Percentiles rank a stretch among this genome's conserved stretches.
Conservation (phyloP, 1,140 invertebrate genomes). For the Catajapyx aquilonaris region DNA sequence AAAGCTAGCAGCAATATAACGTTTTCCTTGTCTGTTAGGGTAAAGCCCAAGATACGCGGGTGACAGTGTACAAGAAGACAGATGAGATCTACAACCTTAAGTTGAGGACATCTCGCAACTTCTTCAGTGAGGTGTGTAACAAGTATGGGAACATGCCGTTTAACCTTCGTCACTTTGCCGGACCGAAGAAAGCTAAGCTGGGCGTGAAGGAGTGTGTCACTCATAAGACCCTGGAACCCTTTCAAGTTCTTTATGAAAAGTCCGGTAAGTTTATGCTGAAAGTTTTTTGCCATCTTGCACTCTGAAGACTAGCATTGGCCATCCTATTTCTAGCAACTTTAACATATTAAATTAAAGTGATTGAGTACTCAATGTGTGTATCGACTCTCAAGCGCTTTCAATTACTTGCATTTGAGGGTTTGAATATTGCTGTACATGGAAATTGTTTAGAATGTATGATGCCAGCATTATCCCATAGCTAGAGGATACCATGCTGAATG, state of each 20-base stretch:
- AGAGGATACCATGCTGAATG: too few species aligned
- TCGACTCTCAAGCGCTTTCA: not conserved
- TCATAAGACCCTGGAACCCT: slow-evolving; percentile 93
- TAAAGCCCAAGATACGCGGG: slow-evolving; percentile 77
- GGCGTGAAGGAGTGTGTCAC: slow-evolving; percentile 95
- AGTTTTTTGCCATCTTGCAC: not conserved
- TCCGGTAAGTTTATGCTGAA: slow-evolving; percentile 18
- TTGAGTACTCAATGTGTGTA: not conserved
- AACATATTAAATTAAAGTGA: not conserved
- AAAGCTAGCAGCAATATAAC: not conserved
- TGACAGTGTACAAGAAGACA: slow-evolving; percentile 96
- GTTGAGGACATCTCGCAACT: slow-evolving; percentile 85
- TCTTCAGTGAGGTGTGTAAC: slow-evolving; percentile 82
- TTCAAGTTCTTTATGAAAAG: slow-evolving; percentile 60
- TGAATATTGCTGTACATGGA: not conserved
- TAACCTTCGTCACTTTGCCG: slow-evolving; percentile 74
- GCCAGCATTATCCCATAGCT: too few species aligned
- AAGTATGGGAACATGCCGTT: slow-evolving; percentile 90
- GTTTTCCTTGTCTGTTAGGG: slow-evolving; percentile 28
- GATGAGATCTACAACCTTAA: slow-evolving; percentile 94
- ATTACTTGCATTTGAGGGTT: slow-evolving; percentile 1
- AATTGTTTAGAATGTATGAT: slow-evolving; percentile 1
- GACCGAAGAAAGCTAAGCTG: slow-evolving; percentile 93
- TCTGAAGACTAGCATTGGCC: not conserved
- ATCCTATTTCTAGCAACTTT: slow-evolving; percentile 1